Conservation (phyloP, 2,888 invertebrate species). For the Platerodrilus igneus region DNA sequence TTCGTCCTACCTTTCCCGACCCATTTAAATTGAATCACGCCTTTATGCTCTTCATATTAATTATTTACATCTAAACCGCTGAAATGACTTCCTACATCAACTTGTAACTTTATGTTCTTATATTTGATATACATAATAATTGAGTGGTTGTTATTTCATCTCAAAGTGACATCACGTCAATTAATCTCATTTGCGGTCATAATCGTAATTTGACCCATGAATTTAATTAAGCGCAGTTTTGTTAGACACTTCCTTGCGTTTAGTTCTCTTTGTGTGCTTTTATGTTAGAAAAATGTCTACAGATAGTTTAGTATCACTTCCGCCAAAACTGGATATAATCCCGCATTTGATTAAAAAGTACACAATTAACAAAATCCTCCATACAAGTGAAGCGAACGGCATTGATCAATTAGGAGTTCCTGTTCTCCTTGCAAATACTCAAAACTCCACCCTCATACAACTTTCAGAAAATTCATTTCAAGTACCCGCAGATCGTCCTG, state of each 20-base stretch:
- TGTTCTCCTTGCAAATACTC: too few relatives aligned
- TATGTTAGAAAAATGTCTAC: too few relatives aligned
- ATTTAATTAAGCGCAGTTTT: constrained; percentile 32
- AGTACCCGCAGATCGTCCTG: constrained; percentile 35
- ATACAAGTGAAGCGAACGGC: too few relatives aligned
- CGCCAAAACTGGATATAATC: constrained; percentile 38
- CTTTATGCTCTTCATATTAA: constrained; percentile 16
- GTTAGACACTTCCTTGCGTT: constrained; percentile 4
- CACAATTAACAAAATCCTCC: too few relatives aligned
- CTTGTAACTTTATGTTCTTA: constrained; percentile 14
- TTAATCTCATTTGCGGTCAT: constrained; percentile 33
- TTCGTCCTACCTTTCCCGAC: constrained; percentile 7
- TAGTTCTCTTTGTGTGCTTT: not conserved
- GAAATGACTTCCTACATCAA: constrained; percentile 14
- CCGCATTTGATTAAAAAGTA: constrained; percentile 28
- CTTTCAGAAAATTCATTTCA: constrained; percentile 40
- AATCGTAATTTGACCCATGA: constrained; percentile 26
- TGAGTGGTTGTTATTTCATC: not conserved
- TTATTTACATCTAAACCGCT: constrained; percentile 13
- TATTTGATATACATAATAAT: constrained; percentile 1
- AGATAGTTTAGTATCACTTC: constrained; percentile 39
- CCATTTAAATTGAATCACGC: constrained; percentile 16
- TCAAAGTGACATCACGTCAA: constrained; percentile 38
- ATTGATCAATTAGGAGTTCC: too few relatives aligned
- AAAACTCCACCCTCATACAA: constrained; percentile 32